Conservation (phyloP, 2,113 vertebrate species). For the Rutilus rutilus region DNA sequence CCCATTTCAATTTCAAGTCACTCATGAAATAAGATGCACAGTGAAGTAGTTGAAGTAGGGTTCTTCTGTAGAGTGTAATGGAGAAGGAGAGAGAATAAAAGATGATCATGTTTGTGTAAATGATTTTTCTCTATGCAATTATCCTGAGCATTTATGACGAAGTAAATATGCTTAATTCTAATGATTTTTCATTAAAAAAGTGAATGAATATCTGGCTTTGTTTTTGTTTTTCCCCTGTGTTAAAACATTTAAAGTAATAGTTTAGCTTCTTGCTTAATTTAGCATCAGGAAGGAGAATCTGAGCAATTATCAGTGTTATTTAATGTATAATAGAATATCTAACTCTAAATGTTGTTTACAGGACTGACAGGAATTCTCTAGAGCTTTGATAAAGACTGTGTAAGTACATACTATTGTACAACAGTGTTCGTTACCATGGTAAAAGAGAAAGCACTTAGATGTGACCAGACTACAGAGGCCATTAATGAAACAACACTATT, state of each 20-base stretch:
- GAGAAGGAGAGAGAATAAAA: not conserved
- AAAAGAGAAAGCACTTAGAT: conserved; percentile 29
- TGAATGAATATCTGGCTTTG: not conserved
- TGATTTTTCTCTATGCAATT: conserved; percentile 2
- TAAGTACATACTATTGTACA: conserved; percentile 7
- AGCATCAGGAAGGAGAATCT: not conserved
- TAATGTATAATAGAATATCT: not conserved
- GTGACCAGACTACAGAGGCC: conserved; percentile 51
- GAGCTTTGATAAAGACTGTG: not conserved
- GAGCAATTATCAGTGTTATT: not conserved
- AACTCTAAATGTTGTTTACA: conserved; percentile 30
- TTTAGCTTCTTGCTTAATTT: not conserved
- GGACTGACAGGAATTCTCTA: not conserved
- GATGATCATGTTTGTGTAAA: not conserved
- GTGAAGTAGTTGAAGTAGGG: not conserved
- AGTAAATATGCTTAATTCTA: conserved; percentile 3
- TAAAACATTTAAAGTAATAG: too few species aligned
- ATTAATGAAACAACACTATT: conserved; percentile 3
- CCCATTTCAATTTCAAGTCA: not conserved
- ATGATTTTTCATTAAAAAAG: conserved; percentile 29
- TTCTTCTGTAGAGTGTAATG: not conserved
- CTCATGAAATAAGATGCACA: conserved; percentile 18
- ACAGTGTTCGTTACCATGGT: conserved; percentile 33
- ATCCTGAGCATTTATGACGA: conserved; percentile 1
- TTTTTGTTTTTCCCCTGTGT: not conserved